Base-by-base conservation (phyloP, 2,797 vertebrate genomes). In the Trachurus trachurus region DNA sequence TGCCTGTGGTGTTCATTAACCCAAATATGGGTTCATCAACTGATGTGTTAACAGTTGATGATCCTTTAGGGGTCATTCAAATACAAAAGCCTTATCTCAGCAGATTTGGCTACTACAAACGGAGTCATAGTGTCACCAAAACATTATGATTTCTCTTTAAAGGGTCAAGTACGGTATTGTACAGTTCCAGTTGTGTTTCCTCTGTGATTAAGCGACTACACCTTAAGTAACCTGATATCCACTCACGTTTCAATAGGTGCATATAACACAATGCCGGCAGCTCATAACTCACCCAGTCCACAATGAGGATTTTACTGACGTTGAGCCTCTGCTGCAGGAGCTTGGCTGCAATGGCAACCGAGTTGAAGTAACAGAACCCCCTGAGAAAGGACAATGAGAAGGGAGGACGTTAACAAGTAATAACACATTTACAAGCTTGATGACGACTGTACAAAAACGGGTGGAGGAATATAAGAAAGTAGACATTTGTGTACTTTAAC, bases 301-400 rank as follows among this genome's bases (percentile, higher is more conserved):
- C 97, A 0, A 99, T 99, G 74, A 99, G 96, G 87, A 98, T 96
- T 95, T 97, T 99, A 92, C 96, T 97, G 91, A 99, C 96, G 0
- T 94, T 97, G 81, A 99, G 94, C 67, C 97, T 95, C 88, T 98
- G 98, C 92, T 98, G 98, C 45, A 99, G 95, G 26, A 99, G 96
- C 81, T 96, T 98, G 81, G 97, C 98, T n/a, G 98, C 97, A 0
- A 99, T 96, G 26, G 98, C 98, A 54, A 99, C 96, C 0, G 98
- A 98, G 82, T 99, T 99, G 88, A 99, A 99, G 91, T 99, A 99
- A 94, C 98, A 99, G 93, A 99, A 99, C 1, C 98, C 98, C 98
- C 98, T 99, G 91, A 56, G 42, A 76, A 50, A 19, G 21, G 10
- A 74, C 15, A 62, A 54, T 62, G 0, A 44, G 9, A 76, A 74